Percentiles rank a stretch among this genome's conserved stretches.
Conservation (phyloP, 64 coral and sea anemone genomes). For the Stichodactyla helianthus region DNA sequence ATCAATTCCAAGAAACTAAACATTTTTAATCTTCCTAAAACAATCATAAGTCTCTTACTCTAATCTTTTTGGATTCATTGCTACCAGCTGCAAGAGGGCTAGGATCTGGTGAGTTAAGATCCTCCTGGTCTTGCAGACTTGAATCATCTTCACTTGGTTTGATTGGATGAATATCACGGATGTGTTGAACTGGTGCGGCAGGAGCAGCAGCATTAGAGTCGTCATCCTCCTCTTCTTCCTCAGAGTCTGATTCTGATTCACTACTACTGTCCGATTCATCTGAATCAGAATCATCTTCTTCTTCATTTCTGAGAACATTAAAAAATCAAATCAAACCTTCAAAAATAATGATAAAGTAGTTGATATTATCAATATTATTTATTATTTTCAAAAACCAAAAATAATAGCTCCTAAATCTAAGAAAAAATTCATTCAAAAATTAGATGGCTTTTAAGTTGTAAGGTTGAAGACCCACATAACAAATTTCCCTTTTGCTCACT, state of each 20-base stretch:
- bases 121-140: slow-evolving; percentile 15
- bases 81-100: background rate
- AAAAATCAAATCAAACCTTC: background rate
- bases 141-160: slow-evolving; percentile 9
- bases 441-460: no score
- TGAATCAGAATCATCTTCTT: slow-evolving; percentile 57
- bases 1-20: no score
- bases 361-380: no score
- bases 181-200: background rate
- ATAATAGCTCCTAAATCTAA: no score
- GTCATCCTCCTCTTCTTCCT: slow-evolving; percentile 8
- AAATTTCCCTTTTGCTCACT: no score
- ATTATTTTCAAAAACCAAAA: no score
- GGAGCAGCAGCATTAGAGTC: background rate
- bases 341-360: no score
- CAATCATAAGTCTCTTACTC: background rate
- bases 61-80: background rate
- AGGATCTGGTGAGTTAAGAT: background rate
- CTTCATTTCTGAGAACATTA: background rate
- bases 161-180: slow-evolving; percentile 33
- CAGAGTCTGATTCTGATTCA: slow-evolving; percentile 72
- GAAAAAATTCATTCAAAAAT: no score
- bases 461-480: no score
- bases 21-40: background rate
- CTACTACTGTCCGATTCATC: slow-evolving; percentile 72